Evolutionary conservation across 2,888 invertebrate species (phyloP), one percentile per base, ranked within the genome.

Genomic region (Aphrophora alni): DNA sequence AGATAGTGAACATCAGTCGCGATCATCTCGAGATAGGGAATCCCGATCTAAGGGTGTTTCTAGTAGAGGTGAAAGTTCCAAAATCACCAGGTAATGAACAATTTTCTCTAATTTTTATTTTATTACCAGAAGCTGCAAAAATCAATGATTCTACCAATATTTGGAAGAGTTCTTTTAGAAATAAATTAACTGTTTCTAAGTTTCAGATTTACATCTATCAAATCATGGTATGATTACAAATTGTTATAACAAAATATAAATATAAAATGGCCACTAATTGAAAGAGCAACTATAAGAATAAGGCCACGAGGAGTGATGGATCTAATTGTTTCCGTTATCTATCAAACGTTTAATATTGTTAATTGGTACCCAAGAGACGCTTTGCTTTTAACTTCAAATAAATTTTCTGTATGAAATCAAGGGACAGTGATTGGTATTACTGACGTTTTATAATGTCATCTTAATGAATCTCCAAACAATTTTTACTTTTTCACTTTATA

Each of bases 11-110:
- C 26, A 51, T 21, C 44, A 17, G n/a, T n/a, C n/a, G n/a, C n/a
- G n/a, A n/a, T n/a, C n/a, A 26, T 33, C 33, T 21, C 28, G 72
- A 38, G n/a, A 44, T 25, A 74, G 38, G 24, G 27, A 51, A 26
- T 51, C 44, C 8, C 25, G 75, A 75, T 44, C 25, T 8, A 75
- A n/a, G 26, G 24, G 21, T 21, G 51, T 26, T 44, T 51, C 25
- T n/a, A 74, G 74, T 38, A 75, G 25, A 44, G 27, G 75, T 51
- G 27, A n/a, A 38, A 75, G 25, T 51, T 51, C 44, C 0, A 44
- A 27, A 75, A 38, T 10, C 12, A 12, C 17, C 21, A 75, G 44
- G 26, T 26, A 33, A 59, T 21, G 1, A 59, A 59, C 1, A 59
- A 21, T 59, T 21, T 21, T 59, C 0, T 59, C n/a, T 21, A 21